phyloP scores from a whole-genome alignment of 2,888 invertebrate genomes.

The Tipula unca region DNA sequence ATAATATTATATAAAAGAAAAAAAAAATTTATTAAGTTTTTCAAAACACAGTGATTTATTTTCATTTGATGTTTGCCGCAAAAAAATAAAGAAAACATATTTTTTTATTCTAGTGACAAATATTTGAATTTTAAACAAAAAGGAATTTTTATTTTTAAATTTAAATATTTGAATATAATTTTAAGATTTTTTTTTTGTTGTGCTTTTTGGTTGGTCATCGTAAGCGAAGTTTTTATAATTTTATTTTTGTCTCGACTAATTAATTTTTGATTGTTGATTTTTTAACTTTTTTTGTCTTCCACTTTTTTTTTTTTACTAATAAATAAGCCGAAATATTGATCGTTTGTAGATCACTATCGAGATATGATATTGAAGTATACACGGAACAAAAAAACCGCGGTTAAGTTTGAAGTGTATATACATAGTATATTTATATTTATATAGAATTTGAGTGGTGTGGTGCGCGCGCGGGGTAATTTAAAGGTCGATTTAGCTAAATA shows the following conservation, averaged over 20 bases:
- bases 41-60: conserved; percentile 15
- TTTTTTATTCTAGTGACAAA: neutral
- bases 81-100: neutral
- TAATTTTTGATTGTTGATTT: conserved; percentile 8
- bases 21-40: neutral
- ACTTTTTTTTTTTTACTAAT: neutral
- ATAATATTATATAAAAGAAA: no score
- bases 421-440: neutral
- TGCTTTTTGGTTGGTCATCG: neutral
- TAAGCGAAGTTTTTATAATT: neutral
- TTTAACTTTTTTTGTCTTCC: neutral
- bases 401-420: neutral
- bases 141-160: conserved; percentile 9
- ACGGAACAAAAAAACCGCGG: neutral
- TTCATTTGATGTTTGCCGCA: neutral
- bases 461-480: neutral
- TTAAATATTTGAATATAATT: conserved; percentile 8
- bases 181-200: neutral
- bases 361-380: neutral
- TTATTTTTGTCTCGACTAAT: conserved; percentile 14
- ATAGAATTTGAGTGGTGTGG: neutral
- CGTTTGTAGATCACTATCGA: neutral
- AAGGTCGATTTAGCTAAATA: conserved; percentile 8
- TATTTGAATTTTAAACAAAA: conserved; percentile 16
- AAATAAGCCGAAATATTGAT: conserved; percentile 14